phyloP scores from a whole-genome alignment of 1,140 invertebrate genomes.

The Parapsyche elsis region DNA sequence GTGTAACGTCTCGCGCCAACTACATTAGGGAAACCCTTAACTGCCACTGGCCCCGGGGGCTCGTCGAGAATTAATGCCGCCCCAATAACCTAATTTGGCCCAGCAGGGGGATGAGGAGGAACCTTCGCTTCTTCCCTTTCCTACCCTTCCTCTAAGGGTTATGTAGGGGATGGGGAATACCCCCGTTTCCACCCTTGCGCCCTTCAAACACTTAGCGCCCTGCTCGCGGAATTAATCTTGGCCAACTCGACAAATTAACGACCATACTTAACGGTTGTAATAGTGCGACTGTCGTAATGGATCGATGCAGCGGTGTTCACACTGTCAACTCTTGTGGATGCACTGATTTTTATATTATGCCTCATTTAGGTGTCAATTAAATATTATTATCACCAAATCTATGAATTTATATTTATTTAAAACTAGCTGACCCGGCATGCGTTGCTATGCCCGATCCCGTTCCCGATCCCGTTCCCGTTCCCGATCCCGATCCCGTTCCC shows the following conservation, averaged over 20 bases:
- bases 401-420: no score
- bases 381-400: no score
- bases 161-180: no score
- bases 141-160: background rate
- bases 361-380: no score
- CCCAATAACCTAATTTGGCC: conserved; percentile 39
- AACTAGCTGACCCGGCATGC: no score
- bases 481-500: no score
- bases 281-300: background rate
- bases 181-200: background rate
- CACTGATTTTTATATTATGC: no score
- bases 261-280: conserved; percentile 20
- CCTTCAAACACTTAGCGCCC: conserved; percentile 1
- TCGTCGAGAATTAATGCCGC: conserved; percentile 22
- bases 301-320: no score
- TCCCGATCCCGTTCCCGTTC: no score
- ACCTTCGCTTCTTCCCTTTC: background rate
- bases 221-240: conserved; percentile 22
- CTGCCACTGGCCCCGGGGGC: background rate
- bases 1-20: background rate
- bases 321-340: no score
- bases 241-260: conserved; percentile 21
- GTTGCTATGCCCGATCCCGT: no score
- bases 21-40: conserved; percentile 28
- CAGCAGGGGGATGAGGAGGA: background rate